These are phyloP conservation scores for Epinephelus fuscoguttatus DNA, from an alignment of 2,113 vertebrate species.

Conservation along the genomic window DNA sequence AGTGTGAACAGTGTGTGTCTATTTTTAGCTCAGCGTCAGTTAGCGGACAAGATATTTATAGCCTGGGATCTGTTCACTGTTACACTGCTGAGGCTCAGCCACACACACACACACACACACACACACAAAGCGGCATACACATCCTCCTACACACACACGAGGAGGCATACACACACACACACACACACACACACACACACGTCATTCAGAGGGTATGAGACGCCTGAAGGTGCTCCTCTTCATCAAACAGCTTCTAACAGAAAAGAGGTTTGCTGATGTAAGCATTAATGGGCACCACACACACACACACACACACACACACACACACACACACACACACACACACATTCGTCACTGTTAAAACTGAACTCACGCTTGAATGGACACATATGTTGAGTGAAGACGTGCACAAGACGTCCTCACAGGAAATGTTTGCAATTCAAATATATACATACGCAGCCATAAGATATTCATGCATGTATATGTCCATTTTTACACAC, in stretches of 20 bases:
- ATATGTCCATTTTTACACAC: conserved; percentile 15
- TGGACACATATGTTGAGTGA: not conserved
- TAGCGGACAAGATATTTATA: conserved; percentile 67
- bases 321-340: conserved; percentile 6
- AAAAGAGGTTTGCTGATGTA: conserved; percentile 39
- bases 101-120: conserved; percentile 25
- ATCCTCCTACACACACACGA: not conserved
- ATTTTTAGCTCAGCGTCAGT: conserved; percentile 63
- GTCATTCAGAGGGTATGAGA: conserved; percentile 42
- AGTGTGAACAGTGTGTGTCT: conserved; percentile 17
- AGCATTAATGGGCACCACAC: conserved; percentile 29
- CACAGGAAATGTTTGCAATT: not conserved
- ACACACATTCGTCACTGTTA: not conserved
- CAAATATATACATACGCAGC: not conserved
- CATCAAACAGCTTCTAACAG: conserved; percentile 37
- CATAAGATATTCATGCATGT: conserved; percentile 29
- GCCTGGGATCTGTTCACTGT: conserved; percentile 44
- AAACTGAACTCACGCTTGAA: not conserved
- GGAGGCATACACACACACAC: not conserved
- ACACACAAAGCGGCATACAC: not conserved
- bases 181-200: not conserved
- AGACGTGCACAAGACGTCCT: not conserved
- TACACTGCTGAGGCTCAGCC: conserved; percentile 28
- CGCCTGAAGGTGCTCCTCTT: conserved; percentile 26
- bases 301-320: not conserved